Evolutionary conservation across 2,888 invertebrate genomes (phyloP).

Genomic region (Cheilosia variabilis): DNA sequence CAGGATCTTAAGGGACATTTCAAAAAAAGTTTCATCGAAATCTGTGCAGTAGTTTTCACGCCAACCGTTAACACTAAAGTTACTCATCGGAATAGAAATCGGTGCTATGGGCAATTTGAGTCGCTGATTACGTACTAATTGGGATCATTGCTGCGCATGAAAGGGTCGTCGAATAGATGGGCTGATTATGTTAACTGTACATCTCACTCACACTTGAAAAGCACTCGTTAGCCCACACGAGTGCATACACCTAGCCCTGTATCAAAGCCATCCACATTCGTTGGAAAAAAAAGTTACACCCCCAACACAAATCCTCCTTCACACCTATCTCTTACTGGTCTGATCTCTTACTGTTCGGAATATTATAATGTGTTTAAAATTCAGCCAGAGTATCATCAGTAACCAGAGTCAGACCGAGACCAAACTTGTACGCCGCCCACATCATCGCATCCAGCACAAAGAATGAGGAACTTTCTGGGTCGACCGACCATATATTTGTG

Average conservation of each 20-base stretch:
- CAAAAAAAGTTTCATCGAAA: no score
- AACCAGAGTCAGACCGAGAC: neutral
- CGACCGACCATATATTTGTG: slow-evolving; percentile 47
- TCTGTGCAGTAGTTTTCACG: no score
- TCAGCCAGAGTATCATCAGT: slow-evolving; percentile 43
- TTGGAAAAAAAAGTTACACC: slow-evolving; percentile 38
- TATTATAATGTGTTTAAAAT: slow-evolving; percentile 65
- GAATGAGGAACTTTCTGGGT: neutral
- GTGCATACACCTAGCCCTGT: neutral
- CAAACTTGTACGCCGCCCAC: neutral
- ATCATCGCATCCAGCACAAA: slow-evolving; percentile 21
- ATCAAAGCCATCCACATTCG: slow-evolving; percentile 50
- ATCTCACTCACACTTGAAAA: no score
- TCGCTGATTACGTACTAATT: no score
- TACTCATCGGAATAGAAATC: no score
- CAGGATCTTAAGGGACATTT: no score
- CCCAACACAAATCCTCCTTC: neutral
- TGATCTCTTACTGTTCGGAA: slow-evolving; percentile 47
- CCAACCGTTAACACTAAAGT: no score
- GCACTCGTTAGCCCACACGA: neutral
- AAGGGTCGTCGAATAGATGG: no score
- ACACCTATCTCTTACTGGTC: neutral
- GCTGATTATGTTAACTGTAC: no score
- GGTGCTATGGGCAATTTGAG: no score
- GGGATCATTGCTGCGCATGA: no score